phyloP scores from a whole-genome alignment of 2,797 vertebrate species.

The Acrossocheilus wenchowensis region DNA sequence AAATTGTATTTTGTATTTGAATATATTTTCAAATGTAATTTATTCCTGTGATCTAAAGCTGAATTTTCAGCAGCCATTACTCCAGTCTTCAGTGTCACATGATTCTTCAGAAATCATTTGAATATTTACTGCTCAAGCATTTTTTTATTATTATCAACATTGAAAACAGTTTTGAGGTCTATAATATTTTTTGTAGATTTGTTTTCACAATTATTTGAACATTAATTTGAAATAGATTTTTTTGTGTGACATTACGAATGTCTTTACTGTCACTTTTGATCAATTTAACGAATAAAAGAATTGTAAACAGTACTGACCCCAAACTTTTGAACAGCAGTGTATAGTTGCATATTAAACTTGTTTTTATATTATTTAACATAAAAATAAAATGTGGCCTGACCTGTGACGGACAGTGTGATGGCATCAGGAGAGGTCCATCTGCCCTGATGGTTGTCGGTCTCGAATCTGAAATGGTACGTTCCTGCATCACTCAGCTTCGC shows the following conservation, averaged over 20 bases:
- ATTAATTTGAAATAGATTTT: no score
- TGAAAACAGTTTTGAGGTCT: no score
- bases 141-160: neutral
- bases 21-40: neutral
- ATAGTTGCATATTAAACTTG: neutral
- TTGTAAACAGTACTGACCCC: neutral
- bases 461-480: conserved; percentile 82
- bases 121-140: neutral
- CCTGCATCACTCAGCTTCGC: conserved; percentile 78
- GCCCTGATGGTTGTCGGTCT: conserved; percentile 77
- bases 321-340: neutral
- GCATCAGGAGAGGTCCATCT: conserved; percentile 80
- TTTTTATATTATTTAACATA: neutral
- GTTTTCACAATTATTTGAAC: no score
- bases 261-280: no score
- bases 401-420: conserved; percentile 76
- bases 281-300: neutral
- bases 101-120: neutral
- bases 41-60: neutral
- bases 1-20: neutral
- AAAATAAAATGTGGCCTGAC: conserved; percentile 52
- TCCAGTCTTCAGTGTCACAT: neutral
- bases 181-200: no score
- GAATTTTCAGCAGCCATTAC: neutral
- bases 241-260: no score